These are phyloP conservation scores for Nomia melanderi DNA, from an alignment of 1,140 invertebrate species.

Conservation along the genomic window DNA sequence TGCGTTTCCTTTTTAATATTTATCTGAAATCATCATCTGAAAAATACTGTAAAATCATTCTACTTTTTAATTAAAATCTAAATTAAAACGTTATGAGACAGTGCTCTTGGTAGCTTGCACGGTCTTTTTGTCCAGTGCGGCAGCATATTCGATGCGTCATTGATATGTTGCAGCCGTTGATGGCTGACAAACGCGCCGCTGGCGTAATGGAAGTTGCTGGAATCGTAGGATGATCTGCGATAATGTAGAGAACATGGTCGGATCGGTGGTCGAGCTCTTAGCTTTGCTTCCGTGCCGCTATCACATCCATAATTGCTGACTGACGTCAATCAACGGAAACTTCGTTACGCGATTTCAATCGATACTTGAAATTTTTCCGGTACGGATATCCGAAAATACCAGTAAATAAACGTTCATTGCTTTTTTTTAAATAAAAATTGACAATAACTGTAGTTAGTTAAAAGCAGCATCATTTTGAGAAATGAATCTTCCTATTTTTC, in stretches of 20 bases:
- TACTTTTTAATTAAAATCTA: too few species aligned
- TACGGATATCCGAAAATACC: too few species aligned
- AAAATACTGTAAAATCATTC: too few species aligned
- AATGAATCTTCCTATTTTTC: not conserved
- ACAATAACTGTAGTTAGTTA: too few species aligned
- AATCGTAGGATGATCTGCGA: constrained; percentile 48
- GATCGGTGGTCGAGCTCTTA: constrained; percentile 38
- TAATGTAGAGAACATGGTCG: constrained; percentile 40
- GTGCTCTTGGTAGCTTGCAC: too few species aligned
- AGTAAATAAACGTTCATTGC: too few species aligned
- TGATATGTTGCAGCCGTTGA: constrained; percentile 23
- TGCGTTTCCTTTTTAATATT: too few species aligned
- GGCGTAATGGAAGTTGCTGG: constrained; percentile 49
- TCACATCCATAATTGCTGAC: constrained; percentile 47
- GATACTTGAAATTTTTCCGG: not conserved
- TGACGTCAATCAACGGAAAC: constrained; percentile 52
- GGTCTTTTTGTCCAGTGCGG: constrained; percentile 22
- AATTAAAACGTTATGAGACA: too few species aligned
- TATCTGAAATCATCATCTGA: too few species aligned
- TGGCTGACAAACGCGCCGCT: constrained; percentile 44
- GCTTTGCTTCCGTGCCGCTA: constrained; percentile 66
- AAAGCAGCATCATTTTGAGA: too few species aligned
- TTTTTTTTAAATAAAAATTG: too few species aligned
- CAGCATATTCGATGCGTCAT: constrained; percentile 60
- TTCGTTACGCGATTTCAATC: not conserved